Evolutionary conservation across 2,888 invertebrate species (phyloP).

Genomic region (Nephrotoma appendiculata): DNA sequence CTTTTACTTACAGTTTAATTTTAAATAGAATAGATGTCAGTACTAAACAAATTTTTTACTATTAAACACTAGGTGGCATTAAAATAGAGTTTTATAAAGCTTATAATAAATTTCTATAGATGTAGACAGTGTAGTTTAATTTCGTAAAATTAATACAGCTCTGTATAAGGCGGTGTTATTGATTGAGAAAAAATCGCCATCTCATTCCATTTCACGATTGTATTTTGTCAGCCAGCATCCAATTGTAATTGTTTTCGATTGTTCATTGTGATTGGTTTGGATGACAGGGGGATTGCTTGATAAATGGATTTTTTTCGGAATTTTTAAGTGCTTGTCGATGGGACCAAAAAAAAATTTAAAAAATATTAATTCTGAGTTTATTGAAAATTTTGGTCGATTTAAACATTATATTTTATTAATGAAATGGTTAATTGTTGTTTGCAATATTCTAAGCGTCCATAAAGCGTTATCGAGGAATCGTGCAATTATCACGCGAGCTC

Average conservation of each 20-base stretch:
- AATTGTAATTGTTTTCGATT: neutral
- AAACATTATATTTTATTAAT: neutral
- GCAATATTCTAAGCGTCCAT: too few species aligned
- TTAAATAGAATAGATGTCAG: too few species aligned
- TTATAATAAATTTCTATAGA: neutral
- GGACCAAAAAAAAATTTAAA: neutral
- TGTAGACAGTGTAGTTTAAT: neutral
- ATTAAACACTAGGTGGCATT: neutral
- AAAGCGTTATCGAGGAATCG: too few species aligned
- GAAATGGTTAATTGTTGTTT: too few species aligned
- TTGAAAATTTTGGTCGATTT: neutral
- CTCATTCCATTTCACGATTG: neutral
- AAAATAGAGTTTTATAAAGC: neutral
- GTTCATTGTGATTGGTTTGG: neutral
- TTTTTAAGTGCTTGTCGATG: neutral
- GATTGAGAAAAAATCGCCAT: neutral
- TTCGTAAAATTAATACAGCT: neutral
- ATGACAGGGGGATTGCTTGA: neutral
- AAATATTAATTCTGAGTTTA: neutral
- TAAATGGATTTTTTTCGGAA: neutral
- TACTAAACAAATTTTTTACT: neutral
- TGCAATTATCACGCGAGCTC: too few species aligned
- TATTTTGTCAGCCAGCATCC: neutral
- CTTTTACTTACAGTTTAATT: too few species aligned
- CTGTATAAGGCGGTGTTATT: slow-evolving; percentile 2